Conservation (phyloP, 2,113 vertebrate species). For the Motacilla tschutschensis region DNA sequence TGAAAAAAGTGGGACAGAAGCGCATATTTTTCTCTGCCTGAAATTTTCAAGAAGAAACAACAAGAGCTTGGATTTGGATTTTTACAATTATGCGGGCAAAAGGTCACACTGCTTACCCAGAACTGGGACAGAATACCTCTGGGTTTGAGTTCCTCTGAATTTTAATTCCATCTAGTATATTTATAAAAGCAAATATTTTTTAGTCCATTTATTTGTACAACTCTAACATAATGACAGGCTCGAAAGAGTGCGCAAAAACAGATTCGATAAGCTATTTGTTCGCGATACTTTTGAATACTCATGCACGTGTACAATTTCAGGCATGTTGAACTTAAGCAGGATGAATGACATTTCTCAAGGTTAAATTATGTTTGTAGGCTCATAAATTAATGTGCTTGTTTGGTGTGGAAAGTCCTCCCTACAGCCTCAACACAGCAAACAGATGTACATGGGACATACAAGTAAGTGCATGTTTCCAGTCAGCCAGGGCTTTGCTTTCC, state of each 20-base stretch:
- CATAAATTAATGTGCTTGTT: not conserved
- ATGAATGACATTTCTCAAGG: not conserved
- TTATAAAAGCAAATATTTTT: not conserved
- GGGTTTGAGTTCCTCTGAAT: not conserved
- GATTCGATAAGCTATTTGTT: not conserved
- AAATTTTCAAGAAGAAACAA: conserved; percentile 11
- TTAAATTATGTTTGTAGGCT: not conserved
- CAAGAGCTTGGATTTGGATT: not conserved
- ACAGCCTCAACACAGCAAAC: fast-evolving
- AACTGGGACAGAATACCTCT: not conserved
- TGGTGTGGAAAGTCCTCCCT: not conserved
- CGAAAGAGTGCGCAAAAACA: not conserved
- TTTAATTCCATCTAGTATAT: not conserved
- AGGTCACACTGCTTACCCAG: not conserved
- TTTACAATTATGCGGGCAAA: not conserved
- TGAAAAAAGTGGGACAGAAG: not conserved
- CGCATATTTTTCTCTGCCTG: not conserved
- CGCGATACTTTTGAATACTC: not conserved
- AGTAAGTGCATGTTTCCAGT: not conserved
- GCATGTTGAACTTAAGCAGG: not conserved
- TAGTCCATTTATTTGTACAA: not conserved
- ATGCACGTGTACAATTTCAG: not conserved
- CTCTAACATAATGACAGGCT: not conserved
- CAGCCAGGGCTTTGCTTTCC: not conserved
- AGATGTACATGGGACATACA: not conserved